Conservation (phyloP, 1,140 invertebrate species). For the Eriocheir sinensis region DNA sequence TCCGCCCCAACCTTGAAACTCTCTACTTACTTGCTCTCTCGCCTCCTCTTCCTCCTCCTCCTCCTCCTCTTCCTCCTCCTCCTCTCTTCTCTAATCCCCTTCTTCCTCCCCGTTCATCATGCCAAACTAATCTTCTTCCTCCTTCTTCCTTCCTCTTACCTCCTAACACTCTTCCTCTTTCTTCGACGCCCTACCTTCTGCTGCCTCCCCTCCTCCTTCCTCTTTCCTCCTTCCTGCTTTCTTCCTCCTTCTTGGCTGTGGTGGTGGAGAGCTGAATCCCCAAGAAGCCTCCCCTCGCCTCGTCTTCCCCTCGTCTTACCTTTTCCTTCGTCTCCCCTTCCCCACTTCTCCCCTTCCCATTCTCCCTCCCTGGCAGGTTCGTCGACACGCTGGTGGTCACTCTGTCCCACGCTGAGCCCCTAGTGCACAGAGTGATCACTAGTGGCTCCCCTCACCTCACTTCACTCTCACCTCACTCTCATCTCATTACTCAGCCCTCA, state of each 20-base stretch:
- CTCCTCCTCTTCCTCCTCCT: neutral
- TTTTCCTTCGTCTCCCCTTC: neutral
- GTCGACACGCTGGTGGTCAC: neutral
- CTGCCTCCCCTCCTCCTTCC: too few species aligned
- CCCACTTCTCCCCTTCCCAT: neutral
- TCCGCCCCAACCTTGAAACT: too few species aligned
- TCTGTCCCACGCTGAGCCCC: conserved; percentile 7
- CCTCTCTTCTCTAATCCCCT: neutral
- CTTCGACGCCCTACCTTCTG: too few species aligned
- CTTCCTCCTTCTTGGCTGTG: too few species aligned
- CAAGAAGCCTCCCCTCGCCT: too few species aligned
- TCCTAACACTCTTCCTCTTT: too few species aligned
- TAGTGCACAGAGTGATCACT: neutral
- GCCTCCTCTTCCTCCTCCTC: neutral
- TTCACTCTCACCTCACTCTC: neutral
- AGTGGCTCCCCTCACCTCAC: neutral
- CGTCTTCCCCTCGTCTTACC: neutral
- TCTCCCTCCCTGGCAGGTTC: neutral
- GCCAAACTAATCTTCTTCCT: too few species aligned
- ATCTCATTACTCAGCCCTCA: too few species aligned
- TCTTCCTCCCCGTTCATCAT: neutral
- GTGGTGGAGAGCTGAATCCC: too few species aligned
- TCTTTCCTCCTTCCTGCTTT: neutral
- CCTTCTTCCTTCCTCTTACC: too few species aligned
- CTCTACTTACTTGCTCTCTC: too few species aligned